Evolutionary conservation across 2,797 vertebrate genomes (phyloP).

Genomic region (Lepus townsendii): DNA sequence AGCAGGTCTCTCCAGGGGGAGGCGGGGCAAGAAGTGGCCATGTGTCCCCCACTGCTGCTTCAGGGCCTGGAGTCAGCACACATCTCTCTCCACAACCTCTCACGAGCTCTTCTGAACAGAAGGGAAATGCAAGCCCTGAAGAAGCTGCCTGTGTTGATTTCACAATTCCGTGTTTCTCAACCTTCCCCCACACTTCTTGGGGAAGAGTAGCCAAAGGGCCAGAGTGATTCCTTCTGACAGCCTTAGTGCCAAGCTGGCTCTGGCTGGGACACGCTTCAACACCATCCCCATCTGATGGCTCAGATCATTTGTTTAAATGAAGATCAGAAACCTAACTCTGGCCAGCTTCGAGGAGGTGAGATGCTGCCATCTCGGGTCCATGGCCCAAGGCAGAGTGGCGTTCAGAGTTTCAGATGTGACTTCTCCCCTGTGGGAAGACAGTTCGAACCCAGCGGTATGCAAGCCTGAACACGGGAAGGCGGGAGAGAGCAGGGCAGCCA

Average conservation of each 20-base stretch:
- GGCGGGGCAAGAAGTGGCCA: fast-evolving
- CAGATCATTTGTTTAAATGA: neutral
- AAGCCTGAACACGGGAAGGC: fast-evolving
- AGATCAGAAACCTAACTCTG: conserved; percentile 17
- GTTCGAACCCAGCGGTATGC: fast-evolving
- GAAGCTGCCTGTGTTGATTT: neutral
- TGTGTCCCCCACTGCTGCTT: neutral
- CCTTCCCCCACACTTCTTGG: neutral
- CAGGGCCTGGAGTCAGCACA: neutral
- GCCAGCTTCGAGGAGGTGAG: neutral
- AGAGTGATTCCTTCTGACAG: neutral
- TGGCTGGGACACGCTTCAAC: neutral
- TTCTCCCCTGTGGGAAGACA: fast-evolving
- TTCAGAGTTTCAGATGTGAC: fast-evolving
- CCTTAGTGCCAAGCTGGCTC: too few species aligned
- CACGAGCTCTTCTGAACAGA: neutral
- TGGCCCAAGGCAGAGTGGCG: neutral
- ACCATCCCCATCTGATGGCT: neutral
- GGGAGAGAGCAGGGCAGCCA: neutral
- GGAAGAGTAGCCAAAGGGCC: neutral
- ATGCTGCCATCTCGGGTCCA: neutral
- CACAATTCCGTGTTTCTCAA: conserved; percentile 58
- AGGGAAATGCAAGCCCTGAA: neutral
- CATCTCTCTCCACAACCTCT: neutral
- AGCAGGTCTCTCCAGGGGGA: neutral